Conservation (phyloP, 2,888 invertebrate species). For the Dicyrtomina minuta region DNA sequence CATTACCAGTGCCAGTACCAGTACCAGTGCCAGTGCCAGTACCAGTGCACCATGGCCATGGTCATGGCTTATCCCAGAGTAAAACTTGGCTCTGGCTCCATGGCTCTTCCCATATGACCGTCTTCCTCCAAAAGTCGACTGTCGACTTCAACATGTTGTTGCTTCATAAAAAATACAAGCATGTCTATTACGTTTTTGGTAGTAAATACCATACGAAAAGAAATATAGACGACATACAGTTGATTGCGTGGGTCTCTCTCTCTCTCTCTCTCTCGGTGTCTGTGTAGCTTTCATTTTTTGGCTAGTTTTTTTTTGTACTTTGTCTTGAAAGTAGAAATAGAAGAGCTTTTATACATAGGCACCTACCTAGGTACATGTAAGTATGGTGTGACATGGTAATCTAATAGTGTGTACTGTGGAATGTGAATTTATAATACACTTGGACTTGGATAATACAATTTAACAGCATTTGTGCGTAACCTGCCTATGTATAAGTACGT, state of each 20-base stretch:
- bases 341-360: background rate
- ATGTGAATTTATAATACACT: no score
- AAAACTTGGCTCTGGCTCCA: no score
- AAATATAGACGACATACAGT: background rate
- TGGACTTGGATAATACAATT: no score
- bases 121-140: background rate
- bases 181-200: constrained; percentile 8
- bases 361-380: no score
- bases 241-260: background rate
- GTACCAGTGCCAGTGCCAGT: no score
- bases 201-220: background rate
- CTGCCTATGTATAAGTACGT: no score
- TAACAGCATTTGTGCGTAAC: no score
- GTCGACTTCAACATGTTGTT: background rate
- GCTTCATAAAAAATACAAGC: background rate
- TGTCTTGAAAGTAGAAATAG: background rate
- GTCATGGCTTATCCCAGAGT: no score
- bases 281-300: background rate
- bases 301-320: background rate
- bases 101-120: background rate
- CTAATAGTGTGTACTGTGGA: no score
- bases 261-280: background rate
- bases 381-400: no score
- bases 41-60: no score
- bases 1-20: no score